These are phyloP conservation scores for Sylvilagus floridanus DNA, from an alignment of 2,797 vertebrate genomes.

Conservation along the genomic window DNA sequence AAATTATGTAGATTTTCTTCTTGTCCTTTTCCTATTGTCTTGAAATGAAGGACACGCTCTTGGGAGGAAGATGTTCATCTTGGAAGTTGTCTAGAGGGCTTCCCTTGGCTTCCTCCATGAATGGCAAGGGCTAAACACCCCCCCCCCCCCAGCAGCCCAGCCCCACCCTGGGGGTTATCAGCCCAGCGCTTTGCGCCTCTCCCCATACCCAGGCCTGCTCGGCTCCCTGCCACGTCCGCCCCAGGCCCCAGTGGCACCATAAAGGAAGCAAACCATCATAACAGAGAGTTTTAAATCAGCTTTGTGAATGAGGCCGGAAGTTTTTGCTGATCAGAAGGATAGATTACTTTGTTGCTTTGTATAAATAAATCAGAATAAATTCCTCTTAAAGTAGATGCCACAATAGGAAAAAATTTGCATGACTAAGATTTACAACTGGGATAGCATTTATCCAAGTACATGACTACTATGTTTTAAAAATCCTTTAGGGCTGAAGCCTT, in stretches of 20 bases:
- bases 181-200: neutral
- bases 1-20: neutral
- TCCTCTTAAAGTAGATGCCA: conserved; percentile 36
- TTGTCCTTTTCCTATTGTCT: neutral
- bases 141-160: neutral
- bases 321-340: conserved; percentile 73
- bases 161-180: conserved; percentile 42
- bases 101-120: conserved; percentile 30
- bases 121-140: neutral
- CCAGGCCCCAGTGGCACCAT: conserved; percentile 44
- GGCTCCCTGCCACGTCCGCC: neutral
- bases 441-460: conserved; percentile 36
- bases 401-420: conserved; percentile 10
- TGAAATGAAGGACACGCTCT: neutral
- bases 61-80: conserved; percentile 56
- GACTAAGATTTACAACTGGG: conserved; percentile 47
- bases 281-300: conserved; percentile 51
- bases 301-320: conserved; percentile 63
- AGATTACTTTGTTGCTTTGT: conserved; percentile 72
- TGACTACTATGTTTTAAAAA: conserved; percentile 30
- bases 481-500: conserved; percentile 8
- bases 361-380: conserved; percentile 77
- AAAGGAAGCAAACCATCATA: conserved; percentile 63
- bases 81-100: conserved; percentile 9
- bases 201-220: neutral